Percentiles rank a stretch among this genome's conserved stretches.
Evolutionary conservation across 2,113 vertebrate genomes (phyloP).

Genomic region (Antechinus stuartii): DNA sequence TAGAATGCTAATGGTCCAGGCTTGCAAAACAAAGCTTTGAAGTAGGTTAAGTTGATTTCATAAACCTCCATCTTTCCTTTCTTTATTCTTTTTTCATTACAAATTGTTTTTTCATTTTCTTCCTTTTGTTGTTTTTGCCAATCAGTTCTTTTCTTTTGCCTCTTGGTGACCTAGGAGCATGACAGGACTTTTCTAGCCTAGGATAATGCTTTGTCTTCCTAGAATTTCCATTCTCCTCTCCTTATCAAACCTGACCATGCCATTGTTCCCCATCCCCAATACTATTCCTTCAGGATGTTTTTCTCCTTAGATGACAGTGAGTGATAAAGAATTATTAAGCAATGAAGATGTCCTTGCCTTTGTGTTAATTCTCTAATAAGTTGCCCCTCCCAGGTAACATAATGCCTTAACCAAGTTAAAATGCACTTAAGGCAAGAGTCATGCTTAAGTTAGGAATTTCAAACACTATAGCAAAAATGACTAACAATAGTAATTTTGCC

Average conservation of each 20-base stretch:
- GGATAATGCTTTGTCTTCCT: not conserved
- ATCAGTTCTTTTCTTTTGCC: not conserved
- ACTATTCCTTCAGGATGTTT: not conserved
- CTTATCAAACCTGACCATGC: not conserved
- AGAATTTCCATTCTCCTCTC: not conserved
- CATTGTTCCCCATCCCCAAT: not conserved
- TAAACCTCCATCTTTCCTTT: not conserved
- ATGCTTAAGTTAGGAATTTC: not conserved
- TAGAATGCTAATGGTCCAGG: not conserved
- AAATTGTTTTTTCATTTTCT: not conserved
- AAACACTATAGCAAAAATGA: not conserved
- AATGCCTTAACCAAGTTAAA: not conserved
- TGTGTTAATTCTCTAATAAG: not conserved
- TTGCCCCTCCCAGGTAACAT: not conserved
- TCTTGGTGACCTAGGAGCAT: not conserved
- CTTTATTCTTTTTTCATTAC: not conserved
- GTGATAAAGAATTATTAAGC: not conserved
- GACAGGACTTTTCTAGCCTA: not conserved
- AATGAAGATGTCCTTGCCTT: not conserved
- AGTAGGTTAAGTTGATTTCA: not conserved
- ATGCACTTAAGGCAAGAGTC: not conserved
- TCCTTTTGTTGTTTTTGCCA: not conserved
- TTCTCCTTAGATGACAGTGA: not conserved
- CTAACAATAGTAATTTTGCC: not conserved
- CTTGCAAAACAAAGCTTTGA: not conserved